phyloP scores from a whole-genome alignment of 1,140 invertebrate genomes.

The Drosophila pallidifrons region DNA sequence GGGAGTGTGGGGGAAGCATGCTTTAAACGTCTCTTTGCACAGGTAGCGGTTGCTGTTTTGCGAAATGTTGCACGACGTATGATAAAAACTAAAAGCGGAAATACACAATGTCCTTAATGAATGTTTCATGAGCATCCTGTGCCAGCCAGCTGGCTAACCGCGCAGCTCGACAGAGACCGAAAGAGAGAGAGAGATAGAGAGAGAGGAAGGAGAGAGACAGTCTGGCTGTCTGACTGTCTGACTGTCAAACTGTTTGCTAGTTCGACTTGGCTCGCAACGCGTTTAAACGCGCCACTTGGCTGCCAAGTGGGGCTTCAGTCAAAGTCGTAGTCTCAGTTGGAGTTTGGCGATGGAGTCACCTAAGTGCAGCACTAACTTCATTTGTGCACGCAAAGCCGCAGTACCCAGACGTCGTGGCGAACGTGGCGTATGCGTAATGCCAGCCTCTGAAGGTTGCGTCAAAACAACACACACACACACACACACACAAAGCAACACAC shows the following conservation, averaged over 20 bases:
- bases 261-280: not conserved
- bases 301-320: slow-evolving; percentile 21
- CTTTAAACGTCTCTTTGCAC: slow-evolving; percentile 10
- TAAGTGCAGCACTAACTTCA: slow-evolving; percentile 75
- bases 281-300: slow-evolving; percentile 40
- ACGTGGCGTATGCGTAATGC: slow-evolving; percentile 75
- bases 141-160: not conserved
- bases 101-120: slow-evolving; percentile 68
- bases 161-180: not conserved
- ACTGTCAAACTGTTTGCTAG: not conserved
- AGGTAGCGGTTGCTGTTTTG: not conserved
- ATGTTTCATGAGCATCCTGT: slow-evolving; percentile 74
- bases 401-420: slow-evolving; percentile 39
- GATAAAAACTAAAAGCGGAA: slow-evolving; percentile 52
- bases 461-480: slow-evolving; percentile 53
- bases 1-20: no score
- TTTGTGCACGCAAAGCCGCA: slow-evolving; percentile 62
- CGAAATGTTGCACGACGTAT: slow-evolving; percentile 36
- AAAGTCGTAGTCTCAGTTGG: slow-evolving; percentile 10
- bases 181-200: not conserved
- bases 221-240: not conserved
- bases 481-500: slow-evolving; percentile 4
- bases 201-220: not conserved
- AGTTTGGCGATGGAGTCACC: slow-evolving; percentile 24
- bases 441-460: slow-evolving; percentile 32